Percentiles rank a stretch among this genome's conserved stretches.
phyloP scores from a whole-genome alignment of 2,888 invertebrate genomes.

The Thereva nobilitata region DNA sequence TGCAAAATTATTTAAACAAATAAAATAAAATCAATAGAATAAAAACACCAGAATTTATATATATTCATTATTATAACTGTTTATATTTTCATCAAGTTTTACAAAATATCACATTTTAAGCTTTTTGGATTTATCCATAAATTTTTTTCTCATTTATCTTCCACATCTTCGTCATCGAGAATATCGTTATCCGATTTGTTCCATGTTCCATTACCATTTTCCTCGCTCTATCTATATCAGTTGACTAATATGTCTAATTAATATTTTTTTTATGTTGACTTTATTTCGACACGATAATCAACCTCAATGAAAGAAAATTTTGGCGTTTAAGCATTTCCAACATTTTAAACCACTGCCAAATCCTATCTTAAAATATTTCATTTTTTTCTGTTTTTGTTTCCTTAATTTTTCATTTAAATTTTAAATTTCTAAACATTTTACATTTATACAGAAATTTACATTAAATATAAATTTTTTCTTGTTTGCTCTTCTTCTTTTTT shows the following conservation, averaged over 20 bases:
- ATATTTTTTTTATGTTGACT: conserved; percentile 16
- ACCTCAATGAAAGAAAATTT: background rate
- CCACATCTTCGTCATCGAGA: conserved; percentile 35
- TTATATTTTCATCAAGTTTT: conserved; percentile 51
- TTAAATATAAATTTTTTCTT: conserved; percentile 35
- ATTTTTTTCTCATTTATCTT: conserved; percentile 43
- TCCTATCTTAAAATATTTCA: conserved; percentile 31
- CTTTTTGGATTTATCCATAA: conserved; percentile 51
- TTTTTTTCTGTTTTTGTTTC: background rate
- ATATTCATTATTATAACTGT: conserved; percentile 33
- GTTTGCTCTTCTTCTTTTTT: conserved; percentile 11
- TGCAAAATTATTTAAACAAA: too few species aligned
- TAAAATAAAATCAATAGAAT: background rate
- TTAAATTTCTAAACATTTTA: conserved; percentile 37
- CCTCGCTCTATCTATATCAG: too few species aligned
- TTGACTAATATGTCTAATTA: conserved; percentile 15
- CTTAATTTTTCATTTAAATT: too few species aligned
- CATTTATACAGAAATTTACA: conserved; percentile 46
- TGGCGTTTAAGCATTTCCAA: background rate
- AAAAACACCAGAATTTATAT: conserved; percentile 2
- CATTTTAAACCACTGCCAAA: conserved; percentile 1
- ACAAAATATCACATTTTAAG: conserved; percentile 60
- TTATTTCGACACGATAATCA: background rate
- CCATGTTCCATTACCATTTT: too few species aligned
- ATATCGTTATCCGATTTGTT: conserved; percentile 17